Base-by-base conservation (phyloP, 2,888 invertebrate genomes). In the Coenonympha arcania region DNA sequence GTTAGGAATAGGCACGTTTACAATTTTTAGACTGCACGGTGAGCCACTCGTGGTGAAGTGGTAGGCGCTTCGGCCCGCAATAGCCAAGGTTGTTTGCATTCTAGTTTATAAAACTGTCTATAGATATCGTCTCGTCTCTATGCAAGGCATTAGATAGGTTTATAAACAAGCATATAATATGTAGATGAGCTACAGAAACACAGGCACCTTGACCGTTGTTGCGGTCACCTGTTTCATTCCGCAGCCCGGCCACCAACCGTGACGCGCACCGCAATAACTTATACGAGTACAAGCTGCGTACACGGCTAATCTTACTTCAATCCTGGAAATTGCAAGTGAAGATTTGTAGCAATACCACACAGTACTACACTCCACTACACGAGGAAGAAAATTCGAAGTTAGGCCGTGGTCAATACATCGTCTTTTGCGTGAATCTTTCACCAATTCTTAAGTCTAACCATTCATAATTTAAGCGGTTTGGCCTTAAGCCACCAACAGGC, bases 131-230 rank as follows among this genome's bases (percentile, higher is more conserved):
- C n/a, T n/a, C n/a, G n/a, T n/a, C n/a, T n/a, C n/a, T n/a, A n/a
- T n/a, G n/a, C n/a, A n/a, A n/a, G n/a, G n/a, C n/a, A n/a, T n/a
- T n/a, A n/a, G n/a, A n/a, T n/a, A n/a, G n/a, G n/a, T n/a, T n/a
- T n/a, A n/a, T n/a, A n/a, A n/a, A n/a, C n/a, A n/a, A 33, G 18
- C 16, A 9, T 16, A 13, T 8, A 33, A 20, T 41, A 41, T 28
- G 11, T 28, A 41, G 16, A 30, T 22, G 30, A 44, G 40, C 22
- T 22, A 53, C 37, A 42, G 45, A 49, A 42, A 41, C 18, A 16
- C 6, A 22, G n/a, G 34, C 69, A 68, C 71, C 73, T 72, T 74
- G 73, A 74, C 73, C 74, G 75, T 65, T 47, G 48, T 31, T 41
- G 62, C 58, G 68, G 73, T 69, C 68, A 65, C 64, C 62, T 61